Evolutionary conservation across 2,113 vertebrate genomes (phyloP), one percentile per base, ranked within the genome.

Genomic region (Camelus dromedarius): DNA sequence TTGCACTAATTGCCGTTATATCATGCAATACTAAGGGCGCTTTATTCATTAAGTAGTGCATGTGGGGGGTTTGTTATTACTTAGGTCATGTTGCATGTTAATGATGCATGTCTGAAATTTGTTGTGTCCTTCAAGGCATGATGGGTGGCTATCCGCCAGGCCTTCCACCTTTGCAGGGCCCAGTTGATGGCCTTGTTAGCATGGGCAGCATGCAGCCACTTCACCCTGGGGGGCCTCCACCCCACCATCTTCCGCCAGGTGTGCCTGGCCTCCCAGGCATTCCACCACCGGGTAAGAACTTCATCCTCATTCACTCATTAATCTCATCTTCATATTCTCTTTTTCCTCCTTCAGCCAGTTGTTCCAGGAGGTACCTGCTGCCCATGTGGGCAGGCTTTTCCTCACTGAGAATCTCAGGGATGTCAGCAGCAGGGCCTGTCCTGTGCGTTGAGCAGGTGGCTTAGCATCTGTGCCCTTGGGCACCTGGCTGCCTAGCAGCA

Each of bases 121-220:
- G 98, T 99, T 99, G 98, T 99, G 99, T 99, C 98, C 98, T 98
- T 98, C 98, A 99, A 99, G 99, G 99, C 99, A 99, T 99, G 99
- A 99, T 99, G 99, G 99, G 99, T 99, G 99, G 99, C 98, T 99
- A 99, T 99, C 98, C 99, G 98, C 99, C 99, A 98, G 98, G 99
- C 99, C 99, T 99, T 99, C 99, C 99, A 98, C 99, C 99, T 98
- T 98, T 98, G 98, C 99, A 98, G 98, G 99, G 99, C 99, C 98
- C 99, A 98, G 98, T 99, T 99, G 99, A 99, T 99, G 99, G 99
- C 99, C 99, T 99, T 99, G 98, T 99, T 99, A 99, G 99, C 99
- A 99, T 99, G 99, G 98, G 99, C 99, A 99, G 99, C 99, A 99
- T 99, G 98, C 99, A 99, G 98, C 99, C 98, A 98, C 99, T 99